These are phyloP conservation scores for Vanessa cardui DNA, from an alignment of 2,888 invertebrate species.

Conservation along the genomic window DNA sequence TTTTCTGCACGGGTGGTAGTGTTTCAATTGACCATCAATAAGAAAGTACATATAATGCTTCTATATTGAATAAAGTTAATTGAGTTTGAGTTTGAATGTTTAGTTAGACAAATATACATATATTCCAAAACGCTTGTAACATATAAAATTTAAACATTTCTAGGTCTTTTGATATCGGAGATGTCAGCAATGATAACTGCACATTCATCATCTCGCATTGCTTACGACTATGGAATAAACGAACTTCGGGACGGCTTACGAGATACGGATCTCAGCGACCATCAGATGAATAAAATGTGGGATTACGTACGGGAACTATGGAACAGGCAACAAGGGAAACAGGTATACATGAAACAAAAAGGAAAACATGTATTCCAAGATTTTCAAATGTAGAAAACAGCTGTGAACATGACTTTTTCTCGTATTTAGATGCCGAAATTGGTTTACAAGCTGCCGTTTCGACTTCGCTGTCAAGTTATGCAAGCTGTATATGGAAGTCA, in stretches of 20 bases:
- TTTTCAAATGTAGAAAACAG: no score
- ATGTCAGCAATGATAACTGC: slow-evolving; percentile 80
- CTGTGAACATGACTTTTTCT: neutral
- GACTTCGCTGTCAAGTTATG: slow-evolving; percentile 76
- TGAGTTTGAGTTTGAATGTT: no score
- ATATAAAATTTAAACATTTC: slow-evolving; percentile 11
- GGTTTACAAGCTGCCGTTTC: slow-evolving; percentile 67
- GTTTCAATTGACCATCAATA: no score
- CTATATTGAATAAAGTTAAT: no score
- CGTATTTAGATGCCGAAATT: slow-evolving; percentile 65
- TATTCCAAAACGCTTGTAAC: no score
- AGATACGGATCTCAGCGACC: slow-evolving; percentile 75
- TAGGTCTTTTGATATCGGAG: slow-evolving; percentile 79
- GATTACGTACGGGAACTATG: slow-evolving; percentile 79
- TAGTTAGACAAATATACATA: no score
- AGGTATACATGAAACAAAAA: slow-evolving; percentile 52
- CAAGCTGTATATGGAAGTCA: slow-evolving; percentile 77
- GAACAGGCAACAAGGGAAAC: slow-evolving; percentile 77
- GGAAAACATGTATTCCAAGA: no score
- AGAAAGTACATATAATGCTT: no score
- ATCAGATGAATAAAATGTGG: slow-evolving; percentile 81
- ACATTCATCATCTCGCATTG: slow-evolving; percentile 75
- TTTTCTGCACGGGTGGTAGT: no score
- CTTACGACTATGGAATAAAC: slow-evolving; percentile 78
- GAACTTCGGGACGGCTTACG: slow-evolving; percentile 76